Percentiles rank a stretch among this genome's conserved stretches.
These are phyloP conservation scores for Mycogona germanica DNA, from an alignment of 2,888 invertebrate genomes.

Conservation along the genomic window DNA sequence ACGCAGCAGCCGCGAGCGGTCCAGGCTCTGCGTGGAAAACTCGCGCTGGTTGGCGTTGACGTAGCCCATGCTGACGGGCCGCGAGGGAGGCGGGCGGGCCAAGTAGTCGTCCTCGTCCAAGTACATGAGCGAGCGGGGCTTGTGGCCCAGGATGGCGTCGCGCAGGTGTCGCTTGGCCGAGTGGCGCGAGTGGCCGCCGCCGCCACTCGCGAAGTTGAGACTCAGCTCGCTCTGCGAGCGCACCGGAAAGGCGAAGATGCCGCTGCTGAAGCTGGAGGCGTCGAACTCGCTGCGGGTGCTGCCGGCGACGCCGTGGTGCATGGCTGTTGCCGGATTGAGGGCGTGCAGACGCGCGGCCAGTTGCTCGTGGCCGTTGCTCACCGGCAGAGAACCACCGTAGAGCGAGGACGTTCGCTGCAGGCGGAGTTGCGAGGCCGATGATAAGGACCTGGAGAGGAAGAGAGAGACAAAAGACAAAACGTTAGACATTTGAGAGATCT, in stretches of 20 bases:
- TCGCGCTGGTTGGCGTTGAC: slow-evolving; percentile 18
- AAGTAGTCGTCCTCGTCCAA: slow-evolving; percentile 24
- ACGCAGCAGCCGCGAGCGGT: slow-evolving; percentile 13
- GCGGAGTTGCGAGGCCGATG: slow-evolving; percentile 20
- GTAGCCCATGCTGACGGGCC: slow-evolving; percentile 20
- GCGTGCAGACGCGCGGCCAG: slow-evolving; percentile 10
- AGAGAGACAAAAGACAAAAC: too few relatives aligned
- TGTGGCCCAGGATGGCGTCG: slow-evolving; percentile 10
- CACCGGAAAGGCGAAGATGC: slow-evolving; percentile 18
- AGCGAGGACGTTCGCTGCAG: slow-evolving; percentile 15
- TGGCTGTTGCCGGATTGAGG: neutral
- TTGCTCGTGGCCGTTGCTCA: slow-evolving; percentile 11
- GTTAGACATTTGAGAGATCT: too few relatives aligned
- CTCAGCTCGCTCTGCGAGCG: slow-evolving; percentile 19
- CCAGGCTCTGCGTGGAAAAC: slow-evolving; percentile 20
- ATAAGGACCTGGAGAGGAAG: slow-evolving; percentile 15
- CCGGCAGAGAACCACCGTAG: slow-evolving; percentile 20
- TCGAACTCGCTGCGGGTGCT: slow-evolving; percentile 19
- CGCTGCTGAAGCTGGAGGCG: slow-evolving; percentile 15
- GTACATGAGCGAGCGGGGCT: slow-evolving; percentile 21
- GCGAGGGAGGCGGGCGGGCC: slow-evolving; percentile 26
- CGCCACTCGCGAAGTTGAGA: slow-evolving; percentile 6
- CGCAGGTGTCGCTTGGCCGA: neutral
- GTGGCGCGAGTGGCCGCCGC: neutral
- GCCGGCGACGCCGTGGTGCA: slow-evolving; percentile 4